A percentile compares a stretch with the other conserved stretches of the same genome.
phyloP scores from a whole-genome alignment of 1,140 invertebrate genomes.

The Neodiprion fabricii region DNA sequence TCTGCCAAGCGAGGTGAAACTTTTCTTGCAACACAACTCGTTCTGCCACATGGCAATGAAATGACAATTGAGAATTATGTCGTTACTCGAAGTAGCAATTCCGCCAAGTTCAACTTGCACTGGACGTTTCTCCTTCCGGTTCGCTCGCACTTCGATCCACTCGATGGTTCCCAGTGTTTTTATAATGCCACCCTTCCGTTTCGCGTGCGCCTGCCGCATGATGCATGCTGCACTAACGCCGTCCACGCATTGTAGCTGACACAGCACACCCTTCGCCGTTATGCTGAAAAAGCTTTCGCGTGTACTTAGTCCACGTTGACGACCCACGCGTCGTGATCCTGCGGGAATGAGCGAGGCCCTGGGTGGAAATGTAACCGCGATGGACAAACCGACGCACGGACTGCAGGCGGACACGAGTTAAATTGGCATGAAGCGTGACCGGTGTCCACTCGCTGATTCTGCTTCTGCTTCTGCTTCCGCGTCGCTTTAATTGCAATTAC shows the following conservation, averaged over 20 bases:
- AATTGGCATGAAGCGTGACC: slow-evolving; percentile 60
- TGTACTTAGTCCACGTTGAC: neutral
- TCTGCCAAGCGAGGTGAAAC: neutral
- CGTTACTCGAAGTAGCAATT: neutral
- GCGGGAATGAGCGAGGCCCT: neutral
- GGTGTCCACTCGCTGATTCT: slow-evolving; percentile 44
- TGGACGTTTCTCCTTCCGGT: slow-evolving; percentile 42
- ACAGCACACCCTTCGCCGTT: neutral
- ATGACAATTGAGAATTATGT: neutral
- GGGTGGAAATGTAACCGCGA: neutral
- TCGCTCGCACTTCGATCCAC: slow-evolving; percentile 32
- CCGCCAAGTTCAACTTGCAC: neutral
- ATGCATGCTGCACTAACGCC: no score
- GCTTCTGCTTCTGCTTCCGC: slow-evolving; percentile 42
- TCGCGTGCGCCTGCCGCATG: slow-evolving; percentile 11
- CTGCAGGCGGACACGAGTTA: slow-evolving; percentile 35
- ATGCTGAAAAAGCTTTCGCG: slow-evolving; percentile 6
- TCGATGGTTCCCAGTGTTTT: slow-evolving; percentile 25
- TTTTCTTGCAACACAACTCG: neutral
- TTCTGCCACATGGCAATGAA: slow-evolving; percentile 1
- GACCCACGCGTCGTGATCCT: neutral
- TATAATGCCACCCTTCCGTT: slow-evolving; percentile 17
- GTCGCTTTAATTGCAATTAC: slow-evolving; percentile 54
- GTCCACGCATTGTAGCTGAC: no score
- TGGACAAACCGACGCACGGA: neutral